phyloP scores from a whole-genome alignment of 2,888 invertebrate species.

The Pelosia muscerda region DNA sequence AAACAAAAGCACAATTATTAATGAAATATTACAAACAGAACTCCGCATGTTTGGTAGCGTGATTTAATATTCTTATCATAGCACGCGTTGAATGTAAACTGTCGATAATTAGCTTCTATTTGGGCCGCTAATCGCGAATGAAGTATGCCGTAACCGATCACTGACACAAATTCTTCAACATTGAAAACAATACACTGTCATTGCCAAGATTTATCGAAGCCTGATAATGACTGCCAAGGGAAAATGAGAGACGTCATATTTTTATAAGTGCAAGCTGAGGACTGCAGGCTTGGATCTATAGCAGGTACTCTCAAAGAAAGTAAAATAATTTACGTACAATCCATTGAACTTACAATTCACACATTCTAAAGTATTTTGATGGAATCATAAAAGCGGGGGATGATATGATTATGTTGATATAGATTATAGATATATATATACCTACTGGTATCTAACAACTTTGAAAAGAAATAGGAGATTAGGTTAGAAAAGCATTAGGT shows the following conservation, averaged over 20 bases:
- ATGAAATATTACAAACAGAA: not conserved
- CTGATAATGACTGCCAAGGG: not conserved
- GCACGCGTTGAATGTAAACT: not conserved
- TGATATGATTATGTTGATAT: no score
- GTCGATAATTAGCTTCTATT: constrained; percentile 27
- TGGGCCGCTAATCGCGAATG: constrained; percentile 24
- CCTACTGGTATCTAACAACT: no score
- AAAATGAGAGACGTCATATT: not conserved
- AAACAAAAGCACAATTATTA: constrained; percentile 35
- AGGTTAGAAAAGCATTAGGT: not conserved
- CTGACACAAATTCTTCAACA: constrained; percentile 39
- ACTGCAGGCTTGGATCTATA: no score
- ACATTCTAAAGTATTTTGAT: not conserved
- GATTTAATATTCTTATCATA: not conserved
- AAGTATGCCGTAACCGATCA: constrained; percentile 25
- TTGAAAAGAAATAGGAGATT: no score
- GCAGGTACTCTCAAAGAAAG: no score
- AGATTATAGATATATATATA: no score
- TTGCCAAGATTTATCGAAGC: constrained; percentile 30
- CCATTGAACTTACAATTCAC: not conserved
- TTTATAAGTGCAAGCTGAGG: not conserved
- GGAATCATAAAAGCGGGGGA: not conserved
- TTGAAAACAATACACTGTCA: constrained; percentile 42
- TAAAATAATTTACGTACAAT: no score
- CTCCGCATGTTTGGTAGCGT: not conserved